A percentile compares a stretch with the other conserved stretches of the same genome.
phyloP scores from a whole-genome alignment of 2,888 invertebrate species.

The Melipona beecheii region DNA sequence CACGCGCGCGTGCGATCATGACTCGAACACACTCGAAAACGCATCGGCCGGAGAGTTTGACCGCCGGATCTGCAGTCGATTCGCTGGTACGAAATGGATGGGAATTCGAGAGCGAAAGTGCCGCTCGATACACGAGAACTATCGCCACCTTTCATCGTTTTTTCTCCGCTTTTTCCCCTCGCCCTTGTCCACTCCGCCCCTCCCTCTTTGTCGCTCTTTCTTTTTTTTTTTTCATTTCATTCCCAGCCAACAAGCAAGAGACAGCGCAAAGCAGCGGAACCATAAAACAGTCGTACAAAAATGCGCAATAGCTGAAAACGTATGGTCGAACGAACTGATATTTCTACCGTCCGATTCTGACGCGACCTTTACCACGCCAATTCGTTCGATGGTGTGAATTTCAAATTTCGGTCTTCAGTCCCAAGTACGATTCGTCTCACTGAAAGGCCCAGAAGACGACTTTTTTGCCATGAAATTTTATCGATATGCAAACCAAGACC shows the following conservation, averaged over 20 bases:
- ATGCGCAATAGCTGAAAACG: background rate
- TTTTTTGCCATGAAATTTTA: no score
- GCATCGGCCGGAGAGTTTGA: conserved; percentile 40
- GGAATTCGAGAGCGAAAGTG: conserved; percentile 65
- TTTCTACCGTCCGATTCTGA: background rate
- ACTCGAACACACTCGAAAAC: conserved; percentile 31
- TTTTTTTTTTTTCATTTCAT: background rate
- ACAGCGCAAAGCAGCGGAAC: conserved; percentile 13
- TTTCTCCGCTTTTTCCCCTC: background rate
- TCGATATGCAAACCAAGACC: no score
- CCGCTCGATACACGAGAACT: conserved; percentile 9
- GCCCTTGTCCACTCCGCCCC: background rate
- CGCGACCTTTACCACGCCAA: background rate
- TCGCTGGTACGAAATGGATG: conserved; percentile 56
- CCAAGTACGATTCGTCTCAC: no score
- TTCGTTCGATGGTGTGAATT: background rate
- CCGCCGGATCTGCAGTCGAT: conserved; percentile 52
- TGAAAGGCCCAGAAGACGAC: no score
- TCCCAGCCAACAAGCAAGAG: conserved; percentile 18
- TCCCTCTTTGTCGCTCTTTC: background rate
- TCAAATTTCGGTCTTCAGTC: conserved; percentile 15
- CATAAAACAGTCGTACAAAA: conserved; percentile 20
- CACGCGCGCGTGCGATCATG: conserved; percentile 1
- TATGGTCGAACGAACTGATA: background rate
- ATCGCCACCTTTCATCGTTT: conserved; percentile 30